phyloP scores from a whole-genome alignment of 2,888 invertebrate genomes.

The Glaucopsyche alexis region DNA sequence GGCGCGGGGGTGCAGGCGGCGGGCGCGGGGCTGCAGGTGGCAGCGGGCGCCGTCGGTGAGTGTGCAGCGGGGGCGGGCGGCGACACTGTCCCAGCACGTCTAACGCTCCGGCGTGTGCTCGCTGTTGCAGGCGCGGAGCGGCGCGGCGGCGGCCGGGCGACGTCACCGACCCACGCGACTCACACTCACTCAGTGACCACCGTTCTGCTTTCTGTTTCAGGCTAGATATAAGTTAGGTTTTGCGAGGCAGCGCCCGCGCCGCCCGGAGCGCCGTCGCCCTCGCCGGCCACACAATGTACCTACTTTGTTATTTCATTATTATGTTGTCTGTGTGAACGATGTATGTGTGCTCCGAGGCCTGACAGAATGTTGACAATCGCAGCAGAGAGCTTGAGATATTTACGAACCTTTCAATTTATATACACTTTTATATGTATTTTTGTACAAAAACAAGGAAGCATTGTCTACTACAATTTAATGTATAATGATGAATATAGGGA shows the following conservation, averaged over 20 bases:
- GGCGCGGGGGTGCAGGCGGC: slow-evolving; percentile 51
- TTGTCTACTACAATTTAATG: not conserved
- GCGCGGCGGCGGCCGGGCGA: slow-evolving; percentile 51
- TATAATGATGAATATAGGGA: not conserved
- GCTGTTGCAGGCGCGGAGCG: slow-evolving; percentile 60
- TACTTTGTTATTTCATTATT: slow-evolving; percentile 54
- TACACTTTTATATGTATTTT: not conserved
- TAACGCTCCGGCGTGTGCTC: slow-evolving; percentile 71
- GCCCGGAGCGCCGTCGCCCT: slow-evolving; percentile 45
- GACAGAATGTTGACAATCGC: not conserved
- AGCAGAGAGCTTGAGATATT: not conserved
- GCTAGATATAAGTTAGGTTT: slow-evolving; percentile 76
- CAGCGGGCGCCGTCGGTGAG: slow-evolving; percentile 43
- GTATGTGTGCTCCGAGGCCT: not conserved
- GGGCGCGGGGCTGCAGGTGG: slow-evolving; percentile 41
- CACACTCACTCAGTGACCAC: slow-evolving; percentile 59
- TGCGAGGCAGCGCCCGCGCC: slow-evolving; percentile 44
- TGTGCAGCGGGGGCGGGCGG: slow-evolving; percentile 46
- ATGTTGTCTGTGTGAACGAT: slow-evolving; percentile 24
- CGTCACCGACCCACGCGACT: slow-evolving; percentile 24
- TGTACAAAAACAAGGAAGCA: not conserved
- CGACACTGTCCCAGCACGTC: slow-evolving; percentile 37
- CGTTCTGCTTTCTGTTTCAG: slow-evolving; percentile 78
- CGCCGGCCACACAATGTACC: slow-evolving; percentile 54
- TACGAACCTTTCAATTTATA: not conserved